These are phyloP conservation scores for Porites rus DNA, from an alignment of 92 coral and sea anemone species.

Conservation along the genomic window DNA sequence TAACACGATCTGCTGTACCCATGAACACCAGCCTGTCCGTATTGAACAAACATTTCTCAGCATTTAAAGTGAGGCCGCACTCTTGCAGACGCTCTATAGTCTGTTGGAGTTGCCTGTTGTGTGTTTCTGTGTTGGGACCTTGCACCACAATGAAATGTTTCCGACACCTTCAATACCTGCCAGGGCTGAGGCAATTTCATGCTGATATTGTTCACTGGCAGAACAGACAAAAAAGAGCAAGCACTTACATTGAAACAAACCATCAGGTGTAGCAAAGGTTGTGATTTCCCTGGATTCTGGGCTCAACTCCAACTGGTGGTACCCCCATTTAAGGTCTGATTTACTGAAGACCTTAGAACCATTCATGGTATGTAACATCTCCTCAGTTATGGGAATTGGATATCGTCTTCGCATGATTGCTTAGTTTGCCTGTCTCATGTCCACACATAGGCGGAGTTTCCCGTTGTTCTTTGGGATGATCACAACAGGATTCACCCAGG, in stretches of 20 bases:
- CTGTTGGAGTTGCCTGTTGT: conserved; percentile 60
- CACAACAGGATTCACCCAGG: conserved; percentile 63
- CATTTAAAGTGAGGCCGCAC: conserved; percentile 60
- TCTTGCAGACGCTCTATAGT: conserved; percentile 49
- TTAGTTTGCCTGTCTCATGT: not conserved
- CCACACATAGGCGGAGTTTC: conserved; percentile 37
- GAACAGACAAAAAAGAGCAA: conserved; percentile 59
- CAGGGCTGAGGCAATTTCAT: conserved; percentile 56
- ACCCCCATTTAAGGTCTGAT: conserved; percentile 40
- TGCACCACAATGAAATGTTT: conserved; percentile 73
- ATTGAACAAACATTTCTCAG: conserved; percentile 62
- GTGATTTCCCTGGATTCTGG: conserved; percentile 47
- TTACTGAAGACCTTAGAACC: conserved; percentile 46
- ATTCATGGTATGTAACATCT: conserved; percentile 43
- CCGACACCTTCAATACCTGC: conserved; percentile 58
- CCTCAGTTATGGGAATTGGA: conserved; percentile 46
- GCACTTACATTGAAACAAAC: conserved; percentile 36
- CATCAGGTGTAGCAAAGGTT: conserved; percentile 41
- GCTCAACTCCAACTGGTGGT: conserved; percentile 39
- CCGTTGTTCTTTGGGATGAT: not conserved
- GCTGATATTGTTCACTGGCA: conserved; percentile 69
- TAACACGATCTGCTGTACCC: conserved; percentile 74
- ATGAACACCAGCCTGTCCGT: conserved; percentile 64
- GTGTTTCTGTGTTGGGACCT: conserved; percentile 50
- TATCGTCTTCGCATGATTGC: too few species aligned